These are phyloP conservation scores for Metaphire vulgaris DNA, from an alignment of 1,140 invertebrate genomes.

Conservation along the genomic window DNA sequence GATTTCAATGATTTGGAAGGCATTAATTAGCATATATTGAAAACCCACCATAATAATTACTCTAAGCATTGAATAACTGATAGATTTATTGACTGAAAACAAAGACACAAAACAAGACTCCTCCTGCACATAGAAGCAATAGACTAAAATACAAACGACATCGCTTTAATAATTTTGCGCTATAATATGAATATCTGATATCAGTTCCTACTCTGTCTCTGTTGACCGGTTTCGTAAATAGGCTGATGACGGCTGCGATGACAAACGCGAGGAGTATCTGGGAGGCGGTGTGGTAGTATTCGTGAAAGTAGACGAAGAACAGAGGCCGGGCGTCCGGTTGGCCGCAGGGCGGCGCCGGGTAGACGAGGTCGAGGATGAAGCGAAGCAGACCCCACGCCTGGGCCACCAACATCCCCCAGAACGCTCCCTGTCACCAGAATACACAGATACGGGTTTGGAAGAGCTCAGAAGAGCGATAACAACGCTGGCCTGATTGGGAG, in stretches of 20 bases:
- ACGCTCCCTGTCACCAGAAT: conserved; percentile 47
- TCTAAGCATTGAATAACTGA: background rate
- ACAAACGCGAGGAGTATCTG: conserved; percentile 40
- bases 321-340: conserved; percentile 29
- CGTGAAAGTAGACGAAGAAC: conserved; percentile 24
- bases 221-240: conserved; percentile 35
- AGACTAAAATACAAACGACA: too few species aligned
- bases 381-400: conserved; percentile 38
- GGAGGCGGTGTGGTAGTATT: conserved; percentile 47
- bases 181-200: background rate
- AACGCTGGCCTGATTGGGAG: too few species aligned
- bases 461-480: too few species aligned
- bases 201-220: conserved; percentile 38
- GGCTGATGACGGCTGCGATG: conserved; percentile 40
- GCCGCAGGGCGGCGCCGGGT: conserved; percentile 46
- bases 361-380: conserved; percentile 49
- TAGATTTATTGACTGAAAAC: too few species aligned
- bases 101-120: too few species aligned
- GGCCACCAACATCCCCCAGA: conserved; percentile 42
- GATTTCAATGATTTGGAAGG: too few species aligned
- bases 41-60: too few species aligned
- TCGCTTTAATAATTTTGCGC: too few species aligned
- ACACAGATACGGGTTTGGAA: too few species aligned
- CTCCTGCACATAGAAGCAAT: too few species aligned
- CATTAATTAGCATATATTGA: too few species aligned